Percentiles rank a stretch among this genome's conserved stretches.
Conservation (phyloP, 2,113 vertebrate genomes). For the Neogobius melanostomus region DNA sequence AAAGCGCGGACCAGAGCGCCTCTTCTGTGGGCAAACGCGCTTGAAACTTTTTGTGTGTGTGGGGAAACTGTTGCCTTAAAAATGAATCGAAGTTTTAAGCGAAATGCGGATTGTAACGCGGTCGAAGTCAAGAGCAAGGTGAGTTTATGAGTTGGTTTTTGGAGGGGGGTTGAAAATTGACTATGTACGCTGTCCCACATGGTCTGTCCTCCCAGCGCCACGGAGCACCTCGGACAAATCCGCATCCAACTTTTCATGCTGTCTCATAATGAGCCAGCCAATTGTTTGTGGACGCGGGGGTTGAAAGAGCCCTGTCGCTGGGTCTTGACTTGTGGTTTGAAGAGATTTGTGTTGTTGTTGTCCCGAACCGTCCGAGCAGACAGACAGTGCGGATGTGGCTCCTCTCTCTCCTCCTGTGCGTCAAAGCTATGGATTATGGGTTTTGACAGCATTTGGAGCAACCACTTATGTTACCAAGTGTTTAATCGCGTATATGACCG, state of each 20-base stretch:
- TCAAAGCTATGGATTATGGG: slow-evolving; percentile 3
- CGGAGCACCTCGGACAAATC: slow-evolving; percentile 17
- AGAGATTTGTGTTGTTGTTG: not conserved
- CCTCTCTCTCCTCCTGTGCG: slow-evolving; percentile 6
- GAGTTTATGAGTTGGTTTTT: slow-evolving; percentile 48
- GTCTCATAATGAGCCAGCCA: not conserved
- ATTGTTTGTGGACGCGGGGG: not conserved
- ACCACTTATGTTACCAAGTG: not conserved
- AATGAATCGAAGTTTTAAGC: slow-evolving; percentile 94
- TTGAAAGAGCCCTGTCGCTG: not conserved
- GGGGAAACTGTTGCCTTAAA: slow-evolving; percentile 25
- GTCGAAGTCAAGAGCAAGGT: slow-evolving; percentile 98
- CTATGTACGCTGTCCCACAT: slow-evolving; percentile 40
- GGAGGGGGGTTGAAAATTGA: not conserved
- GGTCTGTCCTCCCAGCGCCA: slow-evolving; percentile 30
- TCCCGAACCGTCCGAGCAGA: slow-evolving; percentile 1
- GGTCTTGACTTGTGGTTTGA: slow-evolving; percentile 22
- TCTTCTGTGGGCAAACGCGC: slow-evolving; percentile 57
- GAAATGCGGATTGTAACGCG: slow-evolving; percentile 82
- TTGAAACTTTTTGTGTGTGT: slow-evolving; percentile 29
- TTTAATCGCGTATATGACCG: not conserved
- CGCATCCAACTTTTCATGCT: slow-evolving; percentile 3
- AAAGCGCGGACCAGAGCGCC: slow-evolving; percentile 49
- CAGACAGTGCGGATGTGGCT: slow-evolving; percentile 36
- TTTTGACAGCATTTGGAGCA: slow-evolving; percentile 25